Percentiles rank a stretch among this genome's conserved stretches.
These are phyloP conservation scores for Xiphophorus couchianus DNA, from an alignment of 2,113 vertebrate species.

Conservation along the genomic window DNA sequence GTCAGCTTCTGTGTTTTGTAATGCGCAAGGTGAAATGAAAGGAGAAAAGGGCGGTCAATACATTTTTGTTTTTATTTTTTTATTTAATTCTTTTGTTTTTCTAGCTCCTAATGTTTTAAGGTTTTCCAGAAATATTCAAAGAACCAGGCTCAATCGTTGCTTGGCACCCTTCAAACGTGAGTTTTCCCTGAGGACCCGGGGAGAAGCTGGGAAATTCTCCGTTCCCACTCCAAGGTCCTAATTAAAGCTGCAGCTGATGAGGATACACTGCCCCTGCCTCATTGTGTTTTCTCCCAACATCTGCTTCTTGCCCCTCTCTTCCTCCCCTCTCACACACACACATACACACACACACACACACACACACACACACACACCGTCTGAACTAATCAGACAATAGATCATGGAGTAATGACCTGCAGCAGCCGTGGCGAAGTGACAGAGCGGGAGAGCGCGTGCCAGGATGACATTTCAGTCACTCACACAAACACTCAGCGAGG, in stretches of 20 bases:
- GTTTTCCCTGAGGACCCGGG: background rate
- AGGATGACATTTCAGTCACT: background rate
- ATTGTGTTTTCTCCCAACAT: background rate
- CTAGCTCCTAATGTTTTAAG: background rate
- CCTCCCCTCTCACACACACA: background rate
- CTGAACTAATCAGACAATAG: background rate
- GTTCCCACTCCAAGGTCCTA: conserved; percentile 29
- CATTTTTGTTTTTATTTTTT: too few species aligned
- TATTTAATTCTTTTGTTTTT: too few species aligned
- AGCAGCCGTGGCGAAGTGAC: background rate
- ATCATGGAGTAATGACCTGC: conserved; percentile 5
- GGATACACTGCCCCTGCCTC: conserved; percentile 3
- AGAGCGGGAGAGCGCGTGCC: background rate
- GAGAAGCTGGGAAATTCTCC: conserved; percentile 9
- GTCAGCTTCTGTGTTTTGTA: too few species aligned
- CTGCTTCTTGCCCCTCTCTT: background rate
- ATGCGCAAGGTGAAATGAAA: too few species aligned
- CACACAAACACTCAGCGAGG: background rate
- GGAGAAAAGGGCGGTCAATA: too few species aligned
- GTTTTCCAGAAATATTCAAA: background rate
- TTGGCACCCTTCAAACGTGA: background rate
- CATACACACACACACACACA: too few species aligned
- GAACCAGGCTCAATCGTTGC: background rate
- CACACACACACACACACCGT: background rate
- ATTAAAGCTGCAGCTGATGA: conserved; percentile 43